Conservation (phyloP, 1,140 invertebrate genomes). For the Agraylea sexmaculata region DNA sequence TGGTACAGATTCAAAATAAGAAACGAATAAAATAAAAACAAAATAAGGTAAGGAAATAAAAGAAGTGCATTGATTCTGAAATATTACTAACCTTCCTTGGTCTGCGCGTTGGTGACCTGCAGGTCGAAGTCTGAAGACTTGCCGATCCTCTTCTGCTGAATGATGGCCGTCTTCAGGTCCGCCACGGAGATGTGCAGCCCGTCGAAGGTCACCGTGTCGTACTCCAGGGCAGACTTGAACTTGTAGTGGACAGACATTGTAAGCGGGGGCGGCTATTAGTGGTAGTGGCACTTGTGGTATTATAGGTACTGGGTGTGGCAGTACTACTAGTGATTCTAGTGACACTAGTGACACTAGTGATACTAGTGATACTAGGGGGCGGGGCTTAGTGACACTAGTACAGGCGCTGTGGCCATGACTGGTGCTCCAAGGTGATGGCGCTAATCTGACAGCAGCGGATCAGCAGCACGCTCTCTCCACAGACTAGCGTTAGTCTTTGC, state of each 20-base stretch:
- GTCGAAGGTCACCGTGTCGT: constrained; percentile 94
- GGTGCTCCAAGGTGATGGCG: no score
- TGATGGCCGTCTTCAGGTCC: constrained; percentile 89
- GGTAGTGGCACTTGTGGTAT: no score
- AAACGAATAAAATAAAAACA: constrained; percentile 3
- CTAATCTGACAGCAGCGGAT: no score
- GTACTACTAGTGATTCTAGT: no score
- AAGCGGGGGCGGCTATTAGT: no score
- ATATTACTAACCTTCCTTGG: constrained; percentile 74
- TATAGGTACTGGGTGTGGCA: no score
- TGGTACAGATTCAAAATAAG: constrained; percentile 7
- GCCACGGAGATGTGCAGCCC: constrained; percentile 89
- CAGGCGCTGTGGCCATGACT: no score
- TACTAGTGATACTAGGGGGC: no score
- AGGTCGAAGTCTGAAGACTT: constrained; percentile 92
- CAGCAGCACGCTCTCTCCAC: no score
- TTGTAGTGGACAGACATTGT: constrained; percentile 99
- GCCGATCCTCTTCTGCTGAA: constrained; percentile 88
- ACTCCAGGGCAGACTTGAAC: constrained; percentile 91
- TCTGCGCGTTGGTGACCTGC: constrained; percentile 94
- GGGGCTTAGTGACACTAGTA: no score
- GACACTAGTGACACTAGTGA: no score
- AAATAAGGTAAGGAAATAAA: constrained; percentile 2
- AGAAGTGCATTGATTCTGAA: not conserved
- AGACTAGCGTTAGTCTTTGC: no score